phyloP scores from a whole-genome alignment of 2,888 invertebrate species.

The Melikaiella ostensackeni region DNA sequence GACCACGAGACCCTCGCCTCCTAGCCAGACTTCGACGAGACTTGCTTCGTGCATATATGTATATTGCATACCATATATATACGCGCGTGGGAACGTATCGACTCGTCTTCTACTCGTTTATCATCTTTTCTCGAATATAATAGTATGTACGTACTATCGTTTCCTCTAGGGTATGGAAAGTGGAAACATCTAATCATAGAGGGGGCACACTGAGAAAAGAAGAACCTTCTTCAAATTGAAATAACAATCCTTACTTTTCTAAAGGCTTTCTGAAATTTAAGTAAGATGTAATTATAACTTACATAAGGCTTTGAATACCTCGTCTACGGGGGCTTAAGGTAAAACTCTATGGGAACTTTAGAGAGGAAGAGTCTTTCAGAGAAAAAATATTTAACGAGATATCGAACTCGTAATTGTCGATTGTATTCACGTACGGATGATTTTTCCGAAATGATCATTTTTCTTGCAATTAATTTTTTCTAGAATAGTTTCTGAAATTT shows the following conservation, averaged over 20 bases:
- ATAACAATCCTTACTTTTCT: conserved; percentile 14
- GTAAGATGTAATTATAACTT: too few species aligned
- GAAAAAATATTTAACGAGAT: too few species aligned
- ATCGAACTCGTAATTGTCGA: too few species aligned
- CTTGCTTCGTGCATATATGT: conserved; percentile 41
- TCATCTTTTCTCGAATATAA: conserved; percentile 63
- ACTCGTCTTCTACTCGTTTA: conserved; percentile 74
- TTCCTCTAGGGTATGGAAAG: conserved; percentile 1
- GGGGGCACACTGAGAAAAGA: neutral
- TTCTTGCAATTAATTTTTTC: too few species aligned
- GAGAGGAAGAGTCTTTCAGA: too few species aligned
- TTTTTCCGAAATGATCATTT: too few species aligned
- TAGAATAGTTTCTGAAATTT: too few species aligned
- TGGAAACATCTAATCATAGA: conserved; percentile 10
- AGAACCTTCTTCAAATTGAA: neutral
- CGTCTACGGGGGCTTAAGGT: too few species aligned
- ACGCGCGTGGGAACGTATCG: conserved; percentile 74
- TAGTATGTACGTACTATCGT: neutral
- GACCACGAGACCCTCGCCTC: conserved; percentile 46
- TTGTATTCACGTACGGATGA: too few species aligned
- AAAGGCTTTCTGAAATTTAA: neutral
- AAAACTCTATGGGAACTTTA: too few species aligned
- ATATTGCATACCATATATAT: neutral
- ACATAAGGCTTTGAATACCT: too few species aligned
- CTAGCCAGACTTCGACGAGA: conserved; percentile 51